Evolutionary conservation across 1,140 invertebrate species (phyloP), one percentile per base, ranked within the genome.

Genomic region (Agrypnia vestita): DNA sequence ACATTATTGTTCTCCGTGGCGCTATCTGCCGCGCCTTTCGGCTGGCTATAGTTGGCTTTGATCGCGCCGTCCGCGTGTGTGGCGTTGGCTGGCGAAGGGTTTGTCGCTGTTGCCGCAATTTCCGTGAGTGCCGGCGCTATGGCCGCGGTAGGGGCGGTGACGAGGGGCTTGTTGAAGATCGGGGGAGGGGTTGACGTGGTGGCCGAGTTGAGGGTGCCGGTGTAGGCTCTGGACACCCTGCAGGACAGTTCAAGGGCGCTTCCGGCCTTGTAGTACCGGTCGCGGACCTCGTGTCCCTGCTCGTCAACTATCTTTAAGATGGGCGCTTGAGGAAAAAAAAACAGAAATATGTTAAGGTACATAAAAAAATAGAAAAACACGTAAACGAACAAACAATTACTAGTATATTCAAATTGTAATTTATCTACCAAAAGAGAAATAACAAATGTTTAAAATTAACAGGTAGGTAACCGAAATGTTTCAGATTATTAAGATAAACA

Each of bases 221-320:
- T 81, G 80, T 86, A 88, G 59, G 85, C 86, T 13, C 86, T 81
- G 0, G 91, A 91, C 71, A 88, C 86, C 78, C 89, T 86, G 85
- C 93, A 94, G 35, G 92, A 92, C 78, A 94, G 87, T 86, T 94
- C 93, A 80, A 94, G 91, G n/a, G 91, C 91, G 84, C 93, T 94
- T 19, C 93, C 93, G 15, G 91, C 91, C 87, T 94, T 94, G 88
- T 94, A 94, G 86, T 94, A 94, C 79, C 93, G 88, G 85, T 94
- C 93, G 77, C 91, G 91, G 59, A 93, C 90, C 84, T 91, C 91
- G 78, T 93, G 90, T 53, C 91, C 90, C 80, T 92, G 91, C 84
- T 94, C 93, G 82, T 93, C 93, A 49, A 93, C 91, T 84, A 94
- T 93, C 79, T 89, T 90, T 74, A 94, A 86, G 79, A 93, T 91